Conservation (phyloP, 2,888 invertebrate genomes). For the Nomada fabriciana region DNA sequence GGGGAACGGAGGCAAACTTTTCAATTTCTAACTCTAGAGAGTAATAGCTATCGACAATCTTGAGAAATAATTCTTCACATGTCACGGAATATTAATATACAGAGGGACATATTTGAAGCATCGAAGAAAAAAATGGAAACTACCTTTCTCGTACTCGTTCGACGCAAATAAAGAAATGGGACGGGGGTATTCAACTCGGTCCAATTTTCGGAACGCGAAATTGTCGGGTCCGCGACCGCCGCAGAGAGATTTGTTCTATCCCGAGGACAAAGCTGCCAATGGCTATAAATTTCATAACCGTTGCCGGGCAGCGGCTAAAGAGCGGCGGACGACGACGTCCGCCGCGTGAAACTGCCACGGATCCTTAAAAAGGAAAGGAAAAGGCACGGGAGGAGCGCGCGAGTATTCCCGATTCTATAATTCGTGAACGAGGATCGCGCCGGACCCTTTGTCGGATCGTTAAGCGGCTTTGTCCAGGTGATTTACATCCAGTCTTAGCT, state of each 20-base stretch:
- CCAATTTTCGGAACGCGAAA: constrained; percentile 60
- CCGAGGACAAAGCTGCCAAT: constrained; percentile 77
- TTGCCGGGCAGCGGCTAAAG: constrained; percentile 9
- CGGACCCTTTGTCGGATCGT: constrained; percentile 83
- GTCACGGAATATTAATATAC: neutral
- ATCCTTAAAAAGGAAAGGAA: constrained; percentile 77
- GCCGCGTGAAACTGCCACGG: constrained; percentile 83
- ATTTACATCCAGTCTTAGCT: constrained; percentile 81
- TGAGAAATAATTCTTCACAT: too few species aligned
- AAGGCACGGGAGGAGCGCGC: constrained; percentile 34
- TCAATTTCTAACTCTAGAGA: too few species aligned
- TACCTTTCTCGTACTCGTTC: neutral
- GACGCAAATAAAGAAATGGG: constrained; percentile 11
- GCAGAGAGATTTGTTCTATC: constrained; percentile 71
- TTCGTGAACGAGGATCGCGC: constrained; percentile 77
- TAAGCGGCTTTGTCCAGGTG: constrained; percentile 84
- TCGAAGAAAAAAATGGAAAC: neutral
- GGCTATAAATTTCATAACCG: constrained; percentile 75
- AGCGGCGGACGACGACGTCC: constrained; percentile 18
- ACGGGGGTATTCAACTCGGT: constrained; percentile 59
- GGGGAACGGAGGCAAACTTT: neutral
- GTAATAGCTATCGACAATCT: too few species aligned
- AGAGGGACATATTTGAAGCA: neutral
- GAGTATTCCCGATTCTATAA: constrained; percentile 81
- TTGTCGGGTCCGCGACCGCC: constrained; percentile 59